Base-by-base conservation (phyloP, 2,113 vertebrate genomes). In the Nibea coibor region DNA sequence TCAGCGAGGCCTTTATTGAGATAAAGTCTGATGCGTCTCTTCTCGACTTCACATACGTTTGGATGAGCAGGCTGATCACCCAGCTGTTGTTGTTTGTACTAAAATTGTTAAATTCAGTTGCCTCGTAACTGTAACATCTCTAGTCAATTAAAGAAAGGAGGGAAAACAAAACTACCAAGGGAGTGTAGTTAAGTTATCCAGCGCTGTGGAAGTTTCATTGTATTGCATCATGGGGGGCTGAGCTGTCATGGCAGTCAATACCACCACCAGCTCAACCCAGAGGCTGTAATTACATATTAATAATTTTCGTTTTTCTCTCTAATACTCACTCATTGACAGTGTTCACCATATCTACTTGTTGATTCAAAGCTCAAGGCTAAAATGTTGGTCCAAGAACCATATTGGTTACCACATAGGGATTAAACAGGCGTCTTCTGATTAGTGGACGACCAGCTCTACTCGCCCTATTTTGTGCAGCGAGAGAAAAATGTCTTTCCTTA, bases 11-110 rank as follows among this genome's bases (percentile, higher is more conserved):
- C 58, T 77, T 86, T 81, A 77, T 70, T 80, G 80, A 90, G 70
- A 85, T 80, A 73, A 79, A 85, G 72, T 88, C 89, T 87, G 79
- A 90, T 80, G 63, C 76, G 53, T 89, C 78, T 90, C 61, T 86
- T 89, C 54, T 59, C 45, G 56, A 62, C 78, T 63, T 70, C 75
- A 53, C 72, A 78, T 72, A 75, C 42, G 16, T 83, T 64, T 86
- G 78, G 71, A 74, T 74, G 56, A 72, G 58, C 71, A 28, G 51
- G 73, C 83, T 59, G 57, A 88, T 88, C 77, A 57, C 57, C 65
- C 88, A 87, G 83, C 85, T 90, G 87, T 54, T 86, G 85, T 8
- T 83, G 72, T 87, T 86, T 75, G 31, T 56, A 22, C 65, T 65
- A 48, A 87, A 45, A 73, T 54, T 72, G 66, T 84, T 80, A 69